A percentile compares a stretch with the other conserved stretches of the same genome.
These are phyloP conservation scores for Acinonyx jubatus DNA, from an alignment of 2,113 vertebrate genomes.

Conservation along the genomic window DNA sequence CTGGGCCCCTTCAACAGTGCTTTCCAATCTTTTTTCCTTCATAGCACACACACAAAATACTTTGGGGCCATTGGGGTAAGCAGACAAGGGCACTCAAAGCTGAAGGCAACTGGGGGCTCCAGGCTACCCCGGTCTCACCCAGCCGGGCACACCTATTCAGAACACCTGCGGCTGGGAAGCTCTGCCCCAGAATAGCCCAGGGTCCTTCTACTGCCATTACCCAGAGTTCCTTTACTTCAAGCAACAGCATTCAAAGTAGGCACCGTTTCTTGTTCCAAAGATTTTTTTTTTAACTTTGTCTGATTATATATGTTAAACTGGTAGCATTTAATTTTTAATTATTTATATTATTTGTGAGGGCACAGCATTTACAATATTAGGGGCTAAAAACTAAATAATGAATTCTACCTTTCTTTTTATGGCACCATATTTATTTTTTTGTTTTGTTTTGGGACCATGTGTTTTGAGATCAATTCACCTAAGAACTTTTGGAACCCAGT, in stretches of 20 bases:
- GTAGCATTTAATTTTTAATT: neutral
- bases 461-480: slow-evolving; percentile 46
- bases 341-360: neutral
- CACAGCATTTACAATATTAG: neutral
- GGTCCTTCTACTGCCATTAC: neutral
- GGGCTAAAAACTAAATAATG: neutral
- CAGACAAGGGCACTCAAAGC: neutral
- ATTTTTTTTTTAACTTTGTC: neutral
- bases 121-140: neutral
- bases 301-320: neutral
- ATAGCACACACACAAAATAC: neutral
- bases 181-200: neutral
- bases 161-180: neutral
- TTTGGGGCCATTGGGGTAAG: neutral
- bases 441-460: slow-evolving; percentile 7
- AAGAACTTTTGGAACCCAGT: slow-evolving; percentile 24
- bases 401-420: slow-evolving; percentile 39
- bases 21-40: neutral
- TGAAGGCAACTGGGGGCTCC: neutral
- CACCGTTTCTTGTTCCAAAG: neutral
- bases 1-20: neutral
- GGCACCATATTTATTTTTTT: neutral
- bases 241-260: neutral
- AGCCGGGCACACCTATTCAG: too few species aligned
- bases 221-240: neutral